phyloP scores from a whole-genome alignment of 2,888 invertebrate genomes.

The Pedicia rivosa region DNA sequence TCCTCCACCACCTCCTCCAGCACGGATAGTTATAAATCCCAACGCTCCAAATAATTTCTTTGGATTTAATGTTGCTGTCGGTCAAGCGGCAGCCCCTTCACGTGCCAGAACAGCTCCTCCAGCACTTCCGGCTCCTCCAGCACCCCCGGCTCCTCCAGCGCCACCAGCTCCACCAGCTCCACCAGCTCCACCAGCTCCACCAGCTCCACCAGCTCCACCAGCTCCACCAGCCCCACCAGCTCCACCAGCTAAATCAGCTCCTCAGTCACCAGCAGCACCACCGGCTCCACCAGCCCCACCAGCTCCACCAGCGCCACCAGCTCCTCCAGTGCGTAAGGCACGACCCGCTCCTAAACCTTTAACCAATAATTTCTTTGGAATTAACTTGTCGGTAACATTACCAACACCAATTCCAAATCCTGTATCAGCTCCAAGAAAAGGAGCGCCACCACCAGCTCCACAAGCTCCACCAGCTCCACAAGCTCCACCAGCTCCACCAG shows the following conservation, averaged over 20 bases:
- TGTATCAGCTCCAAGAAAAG: too few relatives aligned
- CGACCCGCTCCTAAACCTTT: neutral
- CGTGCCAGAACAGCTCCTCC: too few relatives aligned
- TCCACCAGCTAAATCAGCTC: too few relatives aligned
- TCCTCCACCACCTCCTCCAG: too few relatives aligned
- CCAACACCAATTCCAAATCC: too few relatives aligned
- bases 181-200: neutral
- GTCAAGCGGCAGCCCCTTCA: too few relatives aligned
- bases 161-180: neutral
- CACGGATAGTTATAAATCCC: too few relatives aligned
- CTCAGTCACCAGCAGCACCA: neutral
- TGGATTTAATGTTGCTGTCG: too few relatives aligned
- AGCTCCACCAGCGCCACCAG: neutral
- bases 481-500: neutral
- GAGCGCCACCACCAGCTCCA: too few relatives aligned
- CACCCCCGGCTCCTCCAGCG: neutral
- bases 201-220: neutral
- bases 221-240: too few relatives aligned
- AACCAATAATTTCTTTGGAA: neutral
- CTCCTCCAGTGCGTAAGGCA: neutral
- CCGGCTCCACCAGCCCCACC: neutral
- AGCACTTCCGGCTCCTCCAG: neutral
- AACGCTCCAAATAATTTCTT: too few relatives aligned
- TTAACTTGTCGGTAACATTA: neutral
- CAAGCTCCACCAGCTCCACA: neutral